These are phyloP conservation scores for Excalfactoria chinensis DNA, from an alignment of 2,113 vertebrate species.

Conservation along the genomic window DNA sequence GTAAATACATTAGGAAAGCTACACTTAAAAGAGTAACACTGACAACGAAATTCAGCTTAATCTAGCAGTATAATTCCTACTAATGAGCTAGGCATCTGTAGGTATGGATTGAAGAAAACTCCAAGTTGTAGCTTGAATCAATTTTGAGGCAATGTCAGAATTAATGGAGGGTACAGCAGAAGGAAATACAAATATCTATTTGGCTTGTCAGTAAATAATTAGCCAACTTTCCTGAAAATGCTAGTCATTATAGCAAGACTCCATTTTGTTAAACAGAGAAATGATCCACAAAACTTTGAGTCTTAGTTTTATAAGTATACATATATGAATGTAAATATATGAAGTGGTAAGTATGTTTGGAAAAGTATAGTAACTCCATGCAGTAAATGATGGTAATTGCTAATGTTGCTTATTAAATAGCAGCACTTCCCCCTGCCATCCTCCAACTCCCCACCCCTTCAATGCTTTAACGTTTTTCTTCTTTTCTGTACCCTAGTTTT, in stretches of 20 bases:
- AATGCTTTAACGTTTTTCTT: constrained; percentile 19
- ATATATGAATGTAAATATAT: not conserved
- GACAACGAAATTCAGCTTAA: not conserved
- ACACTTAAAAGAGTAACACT: not conserved
- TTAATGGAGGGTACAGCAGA: not conserved
- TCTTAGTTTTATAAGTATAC: not conserved
- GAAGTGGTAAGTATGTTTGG: not conserved
- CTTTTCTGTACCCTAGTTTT: constrained; percentile 14
- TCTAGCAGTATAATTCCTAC: not conserved
- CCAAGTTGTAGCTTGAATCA: not conserved
- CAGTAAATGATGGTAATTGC: not conserved
- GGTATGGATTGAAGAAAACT: not conserved
- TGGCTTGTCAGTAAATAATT: not conserved
- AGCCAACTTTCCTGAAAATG: not conserved
- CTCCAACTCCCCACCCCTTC: no score
- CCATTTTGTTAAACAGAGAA: not conserved
- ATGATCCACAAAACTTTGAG: not conserved
- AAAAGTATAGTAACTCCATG: not conserved
- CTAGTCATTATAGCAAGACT: not conserved
- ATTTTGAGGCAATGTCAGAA: not conserved
- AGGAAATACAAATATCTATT: not conserved
- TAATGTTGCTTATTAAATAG: not conserved
- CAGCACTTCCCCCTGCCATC: not conserved
- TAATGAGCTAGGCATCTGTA: not conserved
- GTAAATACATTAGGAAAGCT: not conserved